phyloP scores from a whole-genome alignment of 2,888 invertebrate genomes.

The Phanerotoma sp. region DNA sequence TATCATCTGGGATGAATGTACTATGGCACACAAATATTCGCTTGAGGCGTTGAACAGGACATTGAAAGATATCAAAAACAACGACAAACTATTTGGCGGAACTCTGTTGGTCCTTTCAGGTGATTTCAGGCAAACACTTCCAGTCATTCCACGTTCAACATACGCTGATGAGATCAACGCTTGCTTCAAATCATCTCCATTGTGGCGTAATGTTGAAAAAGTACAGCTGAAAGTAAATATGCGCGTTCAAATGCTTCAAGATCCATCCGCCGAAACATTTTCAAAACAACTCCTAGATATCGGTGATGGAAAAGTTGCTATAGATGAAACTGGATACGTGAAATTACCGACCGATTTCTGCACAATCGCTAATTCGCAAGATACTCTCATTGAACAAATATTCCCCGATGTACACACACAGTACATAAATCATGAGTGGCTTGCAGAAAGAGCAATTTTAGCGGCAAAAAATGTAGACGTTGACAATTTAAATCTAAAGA shows the following conservation, averaged over 20 bases:
- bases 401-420: slow-evolving; percentile 38
- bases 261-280: slow-evolving; percentile 32
- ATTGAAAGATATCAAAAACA: slow-evolving; percentile 14
- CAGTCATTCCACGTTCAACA: slow-evolving; percentile 14
- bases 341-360: too few relatives aligned
- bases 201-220: slow-evolving; percentile 28
- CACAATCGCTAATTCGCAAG: slow-evolving; percentile 10
- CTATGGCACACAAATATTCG: slow-evolving; percentile 24
- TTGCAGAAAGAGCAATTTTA: slow-evolving; percentile 45
- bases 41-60: slow-evolving; percentile 21
- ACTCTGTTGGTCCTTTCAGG: slow-evolving; percentile 19
- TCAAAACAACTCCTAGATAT: too few relatives aligned
- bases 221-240: slow-evolving; percentile 37
- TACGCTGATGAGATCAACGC: slow-evolving; percentile 20
- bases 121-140: slow-evolving; percentile 26
- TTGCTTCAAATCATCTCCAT: slow-evolving; percentile 24
- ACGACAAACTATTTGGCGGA: slow-evolving; percentile 19
- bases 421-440: slow-evolving; percentile 41
- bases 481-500: slow-evolving; percentile 21
- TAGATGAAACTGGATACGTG: too few relatives aligned
- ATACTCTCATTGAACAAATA: slow-evolving; percentile 36
- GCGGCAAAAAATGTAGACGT: slow-evolving; percentile 43
- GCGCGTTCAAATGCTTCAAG: slow-evolving; percentile 39
- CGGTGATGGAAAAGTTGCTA: too few relatives aligned
- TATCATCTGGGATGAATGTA: too few relatives aligned